A percentile compares a stretch with the other conserved stretches of the same genome.
phyloP scores from a whole-genome alignment of 1,140 invertebrate species.

The Drosophila bifasciata region DNA sequence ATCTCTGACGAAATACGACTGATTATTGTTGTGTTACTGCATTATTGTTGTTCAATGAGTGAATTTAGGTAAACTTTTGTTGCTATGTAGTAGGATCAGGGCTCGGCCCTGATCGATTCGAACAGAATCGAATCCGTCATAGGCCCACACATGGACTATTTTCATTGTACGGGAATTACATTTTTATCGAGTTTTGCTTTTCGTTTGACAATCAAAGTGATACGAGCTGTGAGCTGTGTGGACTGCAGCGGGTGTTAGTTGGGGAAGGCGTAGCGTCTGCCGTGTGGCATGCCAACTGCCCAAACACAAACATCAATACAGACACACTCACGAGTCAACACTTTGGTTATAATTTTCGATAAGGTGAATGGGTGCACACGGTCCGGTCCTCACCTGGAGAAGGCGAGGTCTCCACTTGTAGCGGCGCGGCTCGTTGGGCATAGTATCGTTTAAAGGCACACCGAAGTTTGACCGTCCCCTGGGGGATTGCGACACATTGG shows the following conservation, averaged over 20 bases:
- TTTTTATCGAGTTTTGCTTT: slow-evolving; percentile 43
- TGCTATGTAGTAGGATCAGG: neutral
- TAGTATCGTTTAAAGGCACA: slow-evolving; percentile 30
- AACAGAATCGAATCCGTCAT: slow-evolving; percentile 2
- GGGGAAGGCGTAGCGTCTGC: neutral
- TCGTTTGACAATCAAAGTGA: slow-evolving; percentile 49
- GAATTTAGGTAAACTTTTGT: neutral
- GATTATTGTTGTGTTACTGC: neutral
- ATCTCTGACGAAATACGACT: slow-evolving; percentile 2
- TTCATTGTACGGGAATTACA: neutral
- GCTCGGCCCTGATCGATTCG: too few species aligned
- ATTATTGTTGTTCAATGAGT: neutral
- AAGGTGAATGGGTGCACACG: neutral
- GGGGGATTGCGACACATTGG: slow-evolving; percentile 8
- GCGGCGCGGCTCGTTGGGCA: slow-evolving; percentile 49
- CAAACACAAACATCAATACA: neutral
- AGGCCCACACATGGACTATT: neutral
- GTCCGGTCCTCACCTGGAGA: slow-evolving; percentile 51
- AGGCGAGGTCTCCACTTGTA: slow-evolving; percentile 54
- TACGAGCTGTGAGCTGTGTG: slow-evolving; percentile 4
- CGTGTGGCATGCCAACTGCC: neutral
- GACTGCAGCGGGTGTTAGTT: neutral
- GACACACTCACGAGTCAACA: too few species aligned
- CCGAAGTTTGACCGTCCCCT: slow-evolving; percentile 3
- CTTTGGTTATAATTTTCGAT: neutral